These are phyloP conservation scores for Myotis brandtii DNA, from an alignment of 2,113 vertebrate genomes.

Conservation along the genomic window DNA sequence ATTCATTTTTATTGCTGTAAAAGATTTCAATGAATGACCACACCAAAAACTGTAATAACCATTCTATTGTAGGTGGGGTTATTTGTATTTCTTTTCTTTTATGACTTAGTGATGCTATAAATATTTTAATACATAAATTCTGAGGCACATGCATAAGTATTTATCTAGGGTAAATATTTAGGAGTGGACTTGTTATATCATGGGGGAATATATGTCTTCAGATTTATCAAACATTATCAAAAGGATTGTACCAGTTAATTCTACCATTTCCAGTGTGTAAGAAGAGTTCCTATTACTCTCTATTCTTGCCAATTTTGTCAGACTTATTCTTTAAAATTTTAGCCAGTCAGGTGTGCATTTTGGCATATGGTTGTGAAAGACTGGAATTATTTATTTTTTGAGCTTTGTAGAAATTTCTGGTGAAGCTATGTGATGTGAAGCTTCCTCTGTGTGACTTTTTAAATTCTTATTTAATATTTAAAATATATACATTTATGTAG, in stretches of 20 bases:
- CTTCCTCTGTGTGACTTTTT: not conserved
- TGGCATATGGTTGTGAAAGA: not conserved
- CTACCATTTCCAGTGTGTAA: not conserved
- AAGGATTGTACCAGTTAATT: not conserved
- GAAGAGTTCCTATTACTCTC: not conserved
- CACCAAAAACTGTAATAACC: not conserved
- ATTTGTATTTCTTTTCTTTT: conserved; percentile 32
- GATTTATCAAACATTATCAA: not conserved
- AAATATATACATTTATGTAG: not conserved
- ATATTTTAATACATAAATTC: not conserved
- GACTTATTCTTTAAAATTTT: not conserved
- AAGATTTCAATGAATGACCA: not conserved
- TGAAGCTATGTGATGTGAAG: not conserved
- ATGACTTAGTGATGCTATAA: not conserved
- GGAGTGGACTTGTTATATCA: not conserved
- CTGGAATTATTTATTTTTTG: conserved; percentile 4
- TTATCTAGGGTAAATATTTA: not conserved
- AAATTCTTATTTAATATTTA: not conserved
- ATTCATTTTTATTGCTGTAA: not conserved
- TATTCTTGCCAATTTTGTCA: not conserved
- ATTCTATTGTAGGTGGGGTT: not conserved
- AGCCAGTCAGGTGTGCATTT: not conserved
- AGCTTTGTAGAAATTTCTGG: conserved; percentile 34
- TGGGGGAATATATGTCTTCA: not conserved
- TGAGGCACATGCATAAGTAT: not conserved